phyloP scores from a whole-genome alignment of 2,888 invertebrate species.

The Nomada fucata region DNA sequence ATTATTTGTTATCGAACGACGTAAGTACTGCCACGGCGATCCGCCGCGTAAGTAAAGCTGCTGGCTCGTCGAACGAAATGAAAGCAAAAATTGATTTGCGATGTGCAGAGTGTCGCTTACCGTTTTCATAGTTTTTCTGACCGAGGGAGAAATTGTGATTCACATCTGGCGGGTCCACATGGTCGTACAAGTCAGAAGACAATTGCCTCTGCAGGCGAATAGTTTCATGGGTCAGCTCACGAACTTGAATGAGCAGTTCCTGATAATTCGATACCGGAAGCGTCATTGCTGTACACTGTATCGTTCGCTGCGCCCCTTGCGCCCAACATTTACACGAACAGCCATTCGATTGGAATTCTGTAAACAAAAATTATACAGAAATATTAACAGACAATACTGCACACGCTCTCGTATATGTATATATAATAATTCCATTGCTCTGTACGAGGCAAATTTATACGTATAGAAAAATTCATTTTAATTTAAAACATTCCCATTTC shows the following conservation, averaged over 20 bases:
- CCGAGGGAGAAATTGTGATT: slow-evolving; percentile 79
- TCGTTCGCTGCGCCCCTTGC: slow-evolving; percentile 68
- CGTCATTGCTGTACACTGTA: slow-evolving; percentile 84
- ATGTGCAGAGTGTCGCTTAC: slow-evolving; percentile 49
- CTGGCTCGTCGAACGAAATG: neutral
- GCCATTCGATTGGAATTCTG: slow-evolving; percentile 75
- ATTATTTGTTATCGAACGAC: too few species aligned
- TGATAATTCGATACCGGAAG: slow-evolving; percentile 88
- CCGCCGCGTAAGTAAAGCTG: too few species aligned
- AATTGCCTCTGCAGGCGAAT: slow-evolving; percentile 86
- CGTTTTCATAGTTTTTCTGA: slow-evolving; percentile 75
- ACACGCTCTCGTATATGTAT: too few species aligned
- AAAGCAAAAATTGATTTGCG: neutral
- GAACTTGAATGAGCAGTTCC: slow-evolving; percentile 86
- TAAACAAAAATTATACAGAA: slow-evolving; percentile 10
- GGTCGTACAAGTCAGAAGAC: slow-evolving; percentile 80
- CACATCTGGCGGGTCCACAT: slow-evolving; percentile 78
- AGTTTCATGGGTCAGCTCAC: slow-evolving; percentile 86
- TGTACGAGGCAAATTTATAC: too few species aligned
- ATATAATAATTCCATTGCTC: too few species aligned
- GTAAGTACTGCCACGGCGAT: too few species aligned
- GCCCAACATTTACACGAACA: slow-evolving; percentile 57
- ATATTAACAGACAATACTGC: neutral
- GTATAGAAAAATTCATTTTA: too few species aligned
- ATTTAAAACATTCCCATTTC: too few species aligned